These are phyloP conservation scores for Scolopax mira DNA, from an alignment of 2,113 vertebrate genomes.

Conservation along the genomic window DNA sequence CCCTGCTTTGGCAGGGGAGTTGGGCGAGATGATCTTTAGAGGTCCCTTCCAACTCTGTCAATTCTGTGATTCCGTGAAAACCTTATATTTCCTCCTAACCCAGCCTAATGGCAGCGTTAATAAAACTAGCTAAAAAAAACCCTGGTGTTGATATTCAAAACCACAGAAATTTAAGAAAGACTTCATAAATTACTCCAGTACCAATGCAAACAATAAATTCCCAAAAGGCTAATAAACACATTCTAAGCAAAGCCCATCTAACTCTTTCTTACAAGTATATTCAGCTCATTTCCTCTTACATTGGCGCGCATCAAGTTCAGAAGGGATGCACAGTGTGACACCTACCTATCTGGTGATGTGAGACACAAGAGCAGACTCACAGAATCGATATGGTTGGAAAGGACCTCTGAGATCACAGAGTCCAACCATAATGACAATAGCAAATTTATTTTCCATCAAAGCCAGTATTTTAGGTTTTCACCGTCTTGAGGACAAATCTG, in stretches of 20 bases:
- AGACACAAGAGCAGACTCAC: background rate
- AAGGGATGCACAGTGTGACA: background rate
- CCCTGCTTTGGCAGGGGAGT: too few relatives aligned
- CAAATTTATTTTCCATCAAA: background rate
- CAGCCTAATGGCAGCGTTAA: background rate
- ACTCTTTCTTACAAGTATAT: background rate
- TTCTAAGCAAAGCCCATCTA: background rate
- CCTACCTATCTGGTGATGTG: background rate
- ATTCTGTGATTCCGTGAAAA: background rate
- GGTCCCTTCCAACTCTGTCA: too few relatives aligned
- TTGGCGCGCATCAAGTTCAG: background rate
- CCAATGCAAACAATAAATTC: background rate
- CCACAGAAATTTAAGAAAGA: background rate
- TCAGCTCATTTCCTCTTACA: background rate
- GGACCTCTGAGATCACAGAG: too few relatives aligned
- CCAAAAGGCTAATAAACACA: background rate
- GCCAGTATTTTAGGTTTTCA: background rate
- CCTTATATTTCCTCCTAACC: background rate
- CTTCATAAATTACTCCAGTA: background rate
- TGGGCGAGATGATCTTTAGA: too few relatives aligned
- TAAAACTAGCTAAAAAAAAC: background rate
- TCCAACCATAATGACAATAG: background rate
- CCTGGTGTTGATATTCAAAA: background rate
- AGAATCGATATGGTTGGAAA: too few relatives aligned
- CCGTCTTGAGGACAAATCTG: background rate